Evolutionary conservation across 2,113 vertebrate species (phyloP).

Genomic region (Ramphastos sulfuratus): DNA sequence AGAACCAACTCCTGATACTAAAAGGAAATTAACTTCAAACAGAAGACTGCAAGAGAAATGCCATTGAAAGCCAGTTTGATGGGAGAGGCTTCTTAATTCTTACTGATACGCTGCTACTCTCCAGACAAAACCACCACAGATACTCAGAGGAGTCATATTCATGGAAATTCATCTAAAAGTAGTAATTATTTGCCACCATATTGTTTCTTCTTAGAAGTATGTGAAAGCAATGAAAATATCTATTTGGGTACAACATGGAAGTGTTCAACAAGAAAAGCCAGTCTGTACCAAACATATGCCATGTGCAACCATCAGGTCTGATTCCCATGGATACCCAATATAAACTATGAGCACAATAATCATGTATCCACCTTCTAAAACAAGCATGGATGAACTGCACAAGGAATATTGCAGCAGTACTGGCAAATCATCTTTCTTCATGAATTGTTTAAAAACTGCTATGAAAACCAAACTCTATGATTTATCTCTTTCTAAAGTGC

Average conservation of each 20-base stretch:
- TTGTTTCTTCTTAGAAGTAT: neutral
- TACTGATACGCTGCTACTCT: neutral
- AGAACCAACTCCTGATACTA: neutral
- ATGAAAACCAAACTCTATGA: neutral
- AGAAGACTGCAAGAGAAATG: neutral
- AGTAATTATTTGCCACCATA: neutral
- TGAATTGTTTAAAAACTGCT: neutral
- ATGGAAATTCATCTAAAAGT: neutral
- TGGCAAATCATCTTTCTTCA: neutral
- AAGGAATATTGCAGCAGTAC: neutral
- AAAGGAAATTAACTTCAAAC: slow-evolving; percentile 3
- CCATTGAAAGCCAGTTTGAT: neutral
- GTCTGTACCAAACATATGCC: neutral
- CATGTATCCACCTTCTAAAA: neutral
- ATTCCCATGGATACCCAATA: neutral
- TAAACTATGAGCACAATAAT: neutral
- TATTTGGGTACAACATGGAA: neutral
- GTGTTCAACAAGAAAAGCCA: neutral
- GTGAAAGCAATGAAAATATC: neutral
- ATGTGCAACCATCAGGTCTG: neutral
- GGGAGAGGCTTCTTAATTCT: neutral
- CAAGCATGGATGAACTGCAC: neutral
- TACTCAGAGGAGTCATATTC: neutral
- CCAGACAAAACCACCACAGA: neutral
- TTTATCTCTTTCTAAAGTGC: neutral